Base-by-base conservation (phyloP, 92 coral and sea anemone genomes). In the Epizoanthus stellaris region DNA sequence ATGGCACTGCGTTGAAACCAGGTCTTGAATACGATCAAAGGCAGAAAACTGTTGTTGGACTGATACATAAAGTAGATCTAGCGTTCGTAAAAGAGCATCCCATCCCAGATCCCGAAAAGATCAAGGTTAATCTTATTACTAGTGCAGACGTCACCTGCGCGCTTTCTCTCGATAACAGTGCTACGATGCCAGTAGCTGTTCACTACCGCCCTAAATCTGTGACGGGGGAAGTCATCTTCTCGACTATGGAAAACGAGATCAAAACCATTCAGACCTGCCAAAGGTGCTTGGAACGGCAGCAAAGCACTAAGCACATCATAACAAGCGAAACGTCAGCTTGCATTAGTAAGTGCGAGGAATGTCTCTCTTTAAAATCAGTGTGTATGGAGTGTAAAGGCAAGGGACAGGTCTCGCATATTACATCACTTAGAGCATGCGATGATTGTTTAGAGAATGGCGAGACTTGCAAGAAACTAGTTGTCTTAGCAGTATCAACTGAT, bases 1-100 rank as follows among this genome's bases (percentile, higher is more conserved):
- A 89, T 52, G 87, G 92, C 6, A 89, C 89, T 0, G 87, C 92
- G 7, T 49, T 89, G 67, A 89, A 85, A 38, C 89, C 89, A 2
- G 92, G 92, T 40, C 80, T 88, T 10, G 88, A 84, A 38, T 88
- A 38, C 73, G 85, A 85, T 47, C 47, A 52, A 34, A 60, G 85
- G 83, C 90, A 90, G 30, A 42, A 42, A 42, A 42, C 47, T 42
- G 47, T 42, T 42, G 47, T 42, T 42, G 47, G 47, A 42, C 47
- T 42, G 47, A 42, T 42, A 42, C 47, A 4, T 42, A 42, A 42
- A 42, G 47, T 71, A 71, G 76, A 71, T 60, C 19, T 3, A 15
- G 66, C n/a, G 66, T 60, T 60, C 16, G 66, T 70, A 40, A 85
- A 73, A 58, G 34, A 89, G 80, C 89, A 89, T 72, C 88, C 82